Conservation (phyloP, 2,113 vertebrate genomes). For the Dolichotis patagonum region DNA sequence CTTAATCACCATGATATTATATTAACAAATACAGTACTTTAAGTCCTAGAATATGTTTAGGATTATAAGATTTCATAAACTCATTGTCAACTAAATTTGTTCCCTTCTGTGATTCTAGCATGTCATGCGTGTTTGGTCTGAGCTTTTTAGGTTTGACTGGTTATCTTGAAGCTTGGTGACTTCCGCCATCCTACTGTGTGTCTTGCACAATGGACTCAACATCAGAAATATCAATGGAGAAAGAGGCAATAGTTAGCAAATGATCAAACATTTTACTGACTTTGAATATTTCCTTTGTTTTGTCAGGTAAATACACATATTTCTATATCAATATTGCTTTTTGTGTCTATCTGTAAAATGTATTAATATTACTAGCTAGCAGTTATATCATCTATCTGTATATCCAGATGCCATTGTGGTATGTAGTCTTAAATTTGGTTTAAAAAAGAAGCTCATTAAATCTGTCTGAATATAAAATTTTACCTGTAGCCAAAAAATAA, state of each 20-base stretch:
- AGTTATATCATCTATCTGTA: background rate
- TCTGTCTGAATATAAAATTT: background rate
- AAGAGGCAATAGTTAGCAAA: background rate
- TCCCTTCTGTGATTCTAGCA: background rate
- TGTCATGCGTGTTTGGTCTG: background rate
- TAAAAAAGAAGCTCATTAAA: background rate
- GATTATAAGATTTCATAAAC: background rate
- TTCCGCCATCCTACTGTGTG: background rate
- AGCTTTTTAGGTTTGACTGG: background rate
- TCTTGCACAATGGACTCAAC: background rate
- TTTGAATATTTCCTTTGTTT: background rate
- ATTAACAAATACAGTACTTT: background rate
- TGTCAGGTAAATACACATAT: background rate
- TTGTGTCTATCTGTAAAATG: background rate
- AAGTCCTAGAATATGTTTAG: background rate
- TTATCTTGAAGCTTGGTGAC: background rate
- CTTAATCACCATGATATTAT: background rate
- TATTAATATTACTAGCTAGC: background rate
- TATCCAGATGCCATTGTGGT: background rate
- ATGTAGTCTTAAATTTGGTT: background rate
- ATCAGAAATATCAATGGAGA: background rate
- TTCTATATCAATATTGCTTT: background rate
- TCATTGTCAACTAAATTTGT: background rate
- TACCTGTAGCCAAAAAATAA: background rate
- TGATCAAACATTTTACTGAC: background rate